Conservation (phyloP, 2,797 vertebrate genomes). For the Pangasius macronema region DNA sequence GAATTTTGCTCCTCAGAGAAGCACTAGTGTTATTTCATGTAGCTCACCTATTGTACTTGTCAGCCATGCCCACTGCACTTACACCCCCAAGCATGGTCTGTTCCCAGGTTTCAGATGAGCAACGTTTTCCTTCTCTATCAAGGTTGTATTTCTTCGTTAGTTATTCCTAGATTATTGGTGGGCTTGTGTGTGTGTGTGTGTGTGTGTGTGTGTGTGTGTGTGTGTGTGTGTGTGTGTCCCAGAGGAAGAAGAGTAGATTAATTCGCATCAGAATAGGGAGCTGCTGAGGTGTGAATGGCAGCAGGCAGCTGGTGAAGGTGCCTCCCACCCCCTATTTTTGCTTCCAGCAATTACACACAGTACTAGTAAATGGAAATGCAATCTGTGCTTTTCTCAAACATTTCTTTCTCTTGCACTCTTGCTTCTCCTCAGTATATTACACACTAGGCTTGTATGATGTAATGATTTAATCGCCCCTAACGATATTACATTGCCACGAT, state of each 20-base stretch:
- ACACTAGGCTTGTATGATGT: constrained; percentile 11
- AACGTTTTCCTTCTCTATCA: constrained; percentile 64
- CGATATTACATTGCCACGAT: background rate
- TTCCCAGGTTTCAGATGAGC: constrained; percentile 1
- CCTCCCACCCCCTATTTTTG: constrained; percentile 63
- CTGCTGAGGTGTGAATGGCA: constrained; percentile 89
- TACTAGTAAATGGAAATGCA: constrained; percentile 4
- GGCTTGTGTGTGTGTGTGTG: constrained; percentile 64
- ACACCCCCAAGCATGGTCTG: background rate
- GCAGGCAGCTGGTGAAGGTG: constrained; percentile 85
- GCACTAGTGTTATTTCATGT: background rate
- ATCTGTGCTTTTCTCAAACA: background rate
- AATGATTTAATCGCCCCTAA: background rate
- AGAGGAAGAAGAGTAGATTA: constrained; percentile 88
- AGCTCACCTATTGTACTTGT: constrained; percentile 3
- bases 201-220: constrained; percentile 65
- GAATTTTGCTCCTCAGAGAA: background rate
- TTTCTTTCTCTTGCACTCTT: constrained; percentile 63
- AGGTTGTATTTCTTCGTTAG: constrained; percentile 90
- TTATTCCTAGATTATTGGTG: constrained; percentile 61
- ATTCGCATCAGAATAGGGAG: constrained; percentile 88
- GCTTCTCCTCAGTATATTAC: constrained; percentile 31
- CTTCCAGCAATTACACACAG: constrained; percentile 75
- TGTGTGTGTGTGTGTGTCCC: constrained; percentile 73
- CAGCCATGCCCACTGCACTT: background rate